Conservation (phyloP, 2,888 invertebrate species). For the Osedax fenrisi region DNA sequence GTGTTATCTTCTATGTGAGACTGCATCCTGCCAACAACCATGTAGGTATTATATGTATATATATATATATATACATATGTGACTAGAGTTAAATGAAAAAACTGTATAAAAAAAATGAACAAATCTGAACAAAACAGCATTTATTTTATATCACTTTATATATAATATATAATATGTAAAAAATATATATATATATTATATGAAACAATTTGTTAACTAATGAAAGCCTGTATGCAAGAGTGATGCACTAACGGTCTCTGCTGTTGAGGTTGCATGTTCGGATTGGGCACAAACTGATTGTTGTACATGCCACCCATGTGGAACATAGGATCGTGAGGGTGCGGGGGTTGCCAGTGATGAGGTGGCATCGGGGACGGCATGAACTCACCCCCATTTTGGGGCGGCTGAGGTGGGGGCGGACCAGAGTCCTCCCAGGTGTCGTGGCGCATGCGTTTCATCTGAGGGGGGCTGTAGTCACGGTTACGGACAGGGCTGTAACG, state of each 20-base stretch:
- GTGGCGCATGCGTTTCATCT: constrained; percentile 48
- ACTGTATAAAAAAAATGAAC: too few species aligned
- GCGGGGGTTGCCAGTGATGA: constrained; percentile 31
- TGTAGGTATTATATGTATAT: too few species aligned
- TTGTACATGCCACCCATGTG: constrained; percentile 27
- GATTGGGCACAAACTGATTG: constrained; percentile 25
- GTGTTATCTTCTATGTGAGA: constrained; percentile 50
- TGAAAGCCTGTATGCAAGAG: background rate
- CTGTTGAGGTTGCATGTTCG: constrained; percentile 30
- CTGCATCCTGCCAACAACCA: constrained; percentile 11
- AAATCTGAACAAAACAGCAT: too few species aligned
- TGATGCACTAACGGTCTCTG: background rate
- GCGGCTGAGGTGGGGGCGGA: background rate
- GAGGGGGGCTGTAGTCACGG: constrained; percentile 46
- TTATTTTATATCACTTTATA: too few species aligned
- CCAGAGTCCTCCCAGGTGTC: constrained; percentile 41
- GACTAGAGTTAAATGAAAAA: too few species aligned
- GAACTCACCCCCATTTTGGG: background rate
- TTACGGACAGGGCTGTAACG: constrained; percentile 44
- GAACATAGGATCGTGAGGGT: background rate
- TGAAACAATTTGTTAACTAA: too few species aligned
- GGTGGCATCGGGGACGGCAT: constrained; percentile 9
- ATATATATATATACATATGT: too few species aligned
- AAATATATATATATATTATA: too few species aligned
- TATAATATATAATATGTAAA: too few species aligned